phyloP scores from a whole-genome alignment of 2,888 invertebrate species.

The Eremobia ochroleuca region DNA sequence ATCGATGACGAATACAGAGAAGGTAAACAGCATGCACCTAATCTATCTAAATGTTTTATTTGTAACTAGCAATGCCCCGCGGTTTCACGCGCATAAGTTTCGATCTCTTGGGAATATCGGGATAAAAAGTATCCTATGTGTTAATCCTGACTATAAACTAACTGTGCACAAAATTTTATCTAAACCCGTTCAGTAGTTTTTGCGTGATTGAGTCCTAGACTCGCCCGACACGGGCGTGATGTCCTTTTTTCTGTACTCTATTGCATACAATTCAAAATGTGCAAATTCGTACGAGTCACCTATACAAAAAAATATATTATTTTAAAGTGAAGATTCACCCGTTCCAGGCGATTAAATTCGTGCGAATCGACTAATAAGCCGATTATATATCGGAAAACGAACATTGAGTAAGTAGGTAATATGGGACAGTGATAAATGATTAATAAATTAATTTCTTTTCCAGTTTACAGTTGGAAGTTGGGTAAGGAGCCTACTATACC shows the following conservation, averaged over 20 bases:
- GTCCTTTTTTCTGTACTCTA: background rate
- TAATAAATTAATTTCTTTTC: background rate
- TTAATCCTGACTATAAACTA: too few species aligned
- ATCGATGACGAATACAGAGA: conserved; percentile 77
- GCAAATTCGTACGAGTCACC: background rate
- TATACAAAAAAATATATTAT: background rate
- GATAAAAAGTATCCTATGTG: too few species aligned
- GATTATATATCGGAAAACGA: background rate
- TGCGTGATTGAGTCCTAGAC: too few species aligned
- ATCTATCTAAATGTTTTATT: background rate
- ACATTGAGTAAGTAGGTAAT: background rate
- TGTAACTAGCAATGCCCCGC: too few species aligned
- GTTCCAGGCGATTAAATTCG: too few species aligned
- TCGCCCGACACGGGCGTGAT: background rate
- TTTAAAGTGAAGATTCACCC: background rate
- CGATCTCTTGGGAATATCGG: too few species aligned
- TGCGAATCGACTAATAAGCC: background rate
- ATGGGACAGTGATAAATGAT: background rate
- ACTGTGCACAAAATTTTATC: too few species aligned
- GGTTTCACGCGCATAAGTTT: too few species aligned
- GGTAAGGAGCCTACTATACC: conserved; percentile 74
- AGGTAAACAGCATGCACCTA: conserved; percentile 68
- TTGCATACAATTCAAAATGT: background rate
- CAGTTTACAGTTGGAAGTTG: conserved; percentile 84
- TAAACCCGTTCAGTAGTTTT: too few species aligned